Conservation (phyloP, 2,113 vertebrate species). For the Dasypus novemcinctus region DNA sequence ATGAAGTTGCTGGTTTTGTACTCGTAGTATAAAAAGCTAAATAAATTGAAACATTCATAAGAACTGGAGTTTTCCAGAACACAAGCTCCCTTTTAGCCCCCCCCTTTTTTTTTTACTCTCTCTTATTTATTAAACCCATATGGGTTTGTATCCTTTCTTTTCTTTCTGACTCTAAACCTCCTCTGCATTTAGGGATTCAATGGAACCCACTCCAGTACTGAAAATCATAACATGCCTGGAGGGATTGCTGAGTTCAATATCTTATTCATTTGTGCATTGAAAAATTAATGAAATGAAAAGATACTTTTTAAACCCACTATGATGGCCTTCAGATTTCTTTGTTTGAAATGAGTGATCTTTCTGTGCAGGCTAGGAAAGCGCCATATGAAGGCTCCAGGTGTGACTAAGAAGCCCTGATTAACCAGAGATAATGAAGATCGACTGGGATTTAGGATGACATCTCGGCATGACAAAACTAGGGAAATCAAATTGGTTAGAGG, state of each 20-base stretch:
- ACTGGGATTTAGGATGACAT: not conserved
- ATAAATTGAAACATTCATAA: not conserved
- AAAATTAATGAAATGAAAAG: slow-evolving; percentile 36
- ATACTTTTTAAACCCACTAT: slow-evolving; percentile 53
- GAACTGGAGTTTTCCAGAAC: not conserved
- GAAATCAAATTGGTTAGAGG: not conserved
- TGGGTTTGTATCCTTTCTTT: not conserved
- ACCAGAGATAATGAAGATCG: not conserved
- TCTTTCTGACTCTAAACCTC: not conserved
- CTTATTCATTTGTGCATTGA: not conserved
- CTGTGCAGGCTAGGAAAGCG: not conserved
- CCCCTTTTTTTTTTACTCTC: not conserved
- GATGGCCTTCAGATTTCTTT: slow-evolving; percentile 13
- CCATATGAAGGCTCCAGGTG: not conserved
- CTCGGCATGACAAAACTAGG: not conserved
- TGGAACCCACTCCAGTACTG: not conserved
- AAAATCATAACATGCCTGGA: not conserved
- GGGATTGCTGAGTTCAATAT: not conserved
- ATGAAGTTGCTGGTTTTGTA: not conserved
- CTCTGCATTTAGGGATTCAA: not conserved
- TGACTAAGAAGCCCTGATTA: not conserved
- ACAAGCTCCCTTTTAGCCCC: not conserved
- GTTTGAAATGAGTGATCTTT: not conserved
- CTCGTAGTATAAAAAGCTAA: not conserved
- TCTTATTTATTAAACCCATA: not conserved